Percentiles rank a stretch among this genome's conserved stretches.
Evolutionary conservation across 2,113 vertebrate species (phyloP).

Genomic region (Symphodus melops): DNA sequence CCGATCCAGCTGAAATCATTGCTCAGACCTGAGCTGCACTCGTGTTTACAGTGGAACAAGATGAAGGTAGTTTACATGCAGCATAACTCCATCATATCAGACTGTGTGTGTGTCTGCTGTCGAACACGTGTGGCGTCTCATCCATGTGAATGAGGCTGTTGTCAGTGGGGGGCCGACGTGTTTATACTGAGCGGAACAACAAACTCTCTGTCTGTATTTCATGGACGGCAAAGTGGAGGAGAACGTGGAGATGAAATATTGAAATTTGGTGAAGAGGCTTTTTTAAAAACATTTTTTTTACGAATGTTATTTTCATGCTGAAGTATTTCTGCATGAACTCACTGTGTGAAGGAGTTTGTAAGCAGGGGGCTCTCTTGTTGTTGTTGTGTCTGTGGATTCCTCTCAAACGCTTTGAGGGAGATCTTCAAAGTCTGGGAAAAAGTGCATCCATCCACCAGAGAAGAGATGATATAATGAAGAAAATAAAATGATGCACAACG

Average conservation of each 20-base stretch:
- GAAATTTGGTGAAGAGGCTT: constrained; percentile 7
- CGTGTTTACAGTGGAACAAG: not conserved
- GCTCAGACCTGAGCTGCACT: not conserved
- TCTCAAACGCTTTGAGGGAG: not conserved
- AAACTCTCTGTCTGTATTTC: constrained; percentile 35
- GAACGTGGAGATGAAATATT: constrained; percentile 38
- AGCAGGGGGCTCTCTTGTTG: constrained; percentile 1
- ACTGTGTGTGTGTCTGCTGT: constrained; percentile 22
- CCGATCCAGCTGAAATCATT: no score
- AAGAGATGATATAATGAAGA: not conserved
- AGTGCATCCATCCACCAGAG: not conserved
- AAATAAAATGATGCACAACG: not conserved
- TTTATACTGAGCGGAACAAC: constrained; percentile 28
- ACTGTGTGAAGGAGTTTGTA: not conserved
- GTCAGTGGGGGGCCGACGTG: constrained; percentile 21
- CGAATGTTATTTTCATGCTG: constrained; percentile 4
- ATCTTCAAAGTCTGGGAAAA: not conserved
- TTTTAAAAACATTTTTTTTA: no score
- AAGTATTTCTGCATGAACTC: not conserved
- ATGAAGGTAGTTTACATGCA: not conserved
- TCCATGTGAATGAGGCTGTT: constrained; percentile 47
- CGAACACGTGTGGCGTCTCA: constrained; percentile 44
- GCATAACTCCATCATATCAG: constrained; percentile 20
- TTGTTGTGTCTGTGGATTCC: constrained; percentile 4
- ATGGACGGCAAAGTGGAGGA: constrained; percentile 4